These are phyloP conservation scores for Octopus bimaculoides DNA, from an alignment of 1,140 invertebrate genomes.

Conservation along the genomic window DNA sequence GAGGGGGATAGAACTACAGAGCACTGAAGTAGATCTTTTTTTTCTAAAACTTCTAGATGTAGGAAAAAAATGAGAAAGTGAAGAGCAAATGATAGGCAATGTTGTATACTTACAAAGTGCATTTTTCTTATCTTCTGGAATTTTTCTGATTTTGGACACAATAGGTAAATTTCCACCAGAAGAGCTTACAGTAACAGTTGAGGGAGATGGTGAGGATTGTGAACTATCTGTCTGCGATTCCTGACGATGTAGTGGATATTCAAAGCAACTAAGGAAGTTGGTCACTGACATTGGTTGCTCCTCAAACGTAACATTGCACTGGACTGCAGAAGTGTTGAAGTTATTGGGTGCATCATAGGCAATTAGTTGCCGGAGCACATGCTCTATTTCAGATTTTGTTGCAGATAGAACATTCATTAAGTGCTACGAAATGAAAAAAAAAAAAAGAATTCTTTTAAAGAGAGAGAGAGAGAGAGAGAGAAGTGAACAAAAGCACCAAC, in stretches of 20 bases:
- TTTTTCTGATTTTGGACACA: constrained; percentile 34
- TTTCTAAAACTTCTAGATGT: too few species aligned
- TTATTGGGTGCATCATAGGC: constrained; percentile 13
- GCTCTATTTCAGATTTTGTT: constrained; percentile 36
- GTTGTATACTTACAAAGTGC: constrained; percentile 33
- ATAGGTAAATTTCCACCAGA: constrained; percentile 13
- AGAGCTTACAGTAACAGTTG: constrained; percentile 15
- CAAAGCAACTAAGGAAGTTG: constrained; percentile 47
- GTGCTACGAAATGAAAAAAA: not conserved
- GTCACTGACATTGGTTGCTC: constrained; percentile 26
- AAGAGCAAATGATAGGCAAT: too few species aligned
- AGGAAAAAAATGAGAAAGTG: too few species aligned
- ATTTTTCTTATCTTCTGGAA: constrained; percentile 39
- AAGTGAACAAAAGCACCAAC: too few species aligned
- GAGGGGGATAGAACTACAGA: too few species aligned
- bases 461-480: too few species aligned
- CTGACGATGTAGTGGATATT: constrained; percentile 33
- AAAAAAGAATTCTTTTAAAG: not conserved
- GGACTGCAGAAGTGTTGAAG: constrained; percentile 13
- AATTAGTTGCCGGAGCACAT: constrained; percentile 35
- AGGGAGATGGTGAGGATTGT: not conserved
- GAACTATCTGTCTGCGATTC: constrained; percentile 19
- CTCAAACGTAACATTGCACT: constrained; percentile 32
- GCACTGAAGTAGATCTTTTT: too few species aligned
- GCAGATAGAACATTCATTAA: constrained; percentile 31